phyloP scores from a whole-genome alignment of 2,113 vertebrate genomes.

The Spermophilus dauricus region DNA sequence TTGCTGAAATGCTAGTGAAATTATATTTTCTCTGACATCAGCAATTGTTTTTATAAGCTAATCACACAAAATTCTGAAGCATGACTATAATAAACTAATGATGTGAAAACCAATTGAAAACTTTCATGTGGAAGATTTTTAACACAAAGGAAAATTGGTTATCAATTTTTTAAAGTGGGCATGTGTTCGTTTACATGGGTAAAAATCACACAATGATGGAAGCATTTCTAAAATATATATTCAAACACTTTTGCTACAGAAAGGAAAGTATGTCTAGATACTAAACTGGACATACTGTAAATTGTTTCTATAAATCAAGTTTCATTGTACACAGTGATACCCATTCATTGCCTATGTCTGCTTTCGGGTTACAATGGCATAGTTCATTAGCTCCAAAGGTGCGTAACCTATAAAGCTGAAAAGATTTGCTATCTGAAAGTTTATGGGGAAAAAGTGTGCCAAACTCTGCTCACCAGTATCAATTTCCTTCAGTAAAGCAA shows the following conservation, averaged over 20 bases:
- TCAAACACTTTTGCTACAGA: not conserved
- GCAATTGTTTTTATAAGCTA: conserved; percentile 1
- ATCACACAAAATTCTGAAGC: not conserved
- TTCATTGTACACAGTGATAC: not conserved
- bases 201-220: not conserved
- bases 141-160: conserved; percentile 34
- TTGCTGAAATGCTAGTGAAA: conserved; percentile 22
- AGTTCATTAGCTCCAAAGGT: not conserved
- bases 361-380: not conserved
- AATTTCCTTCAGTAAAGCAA: conserved; percentile 9
- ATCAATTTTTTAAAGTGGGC: not conserved
- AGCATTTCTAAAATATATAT: not conserved
- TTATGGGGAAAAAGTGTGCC: not conserved
- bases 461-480: not conserved
- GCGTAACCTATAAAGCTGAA: not conserved
- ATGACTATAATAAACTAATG: not conserved
- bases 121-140: conserved; percentile 21
- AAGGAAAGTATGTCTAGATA: not conserved
- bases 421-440: not conserved
- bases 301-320: not conserved
- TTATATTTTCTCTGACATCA: not conserved
- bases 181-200: not conserved
- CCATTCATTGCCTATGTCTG: too few species aligned
- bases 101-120: not conserved
- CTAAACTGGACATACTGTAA: too few species aligned